Base-by-base conservation (phyloP, 2,888 invertebrate species). In the Orchesella flavescens region DNA sequence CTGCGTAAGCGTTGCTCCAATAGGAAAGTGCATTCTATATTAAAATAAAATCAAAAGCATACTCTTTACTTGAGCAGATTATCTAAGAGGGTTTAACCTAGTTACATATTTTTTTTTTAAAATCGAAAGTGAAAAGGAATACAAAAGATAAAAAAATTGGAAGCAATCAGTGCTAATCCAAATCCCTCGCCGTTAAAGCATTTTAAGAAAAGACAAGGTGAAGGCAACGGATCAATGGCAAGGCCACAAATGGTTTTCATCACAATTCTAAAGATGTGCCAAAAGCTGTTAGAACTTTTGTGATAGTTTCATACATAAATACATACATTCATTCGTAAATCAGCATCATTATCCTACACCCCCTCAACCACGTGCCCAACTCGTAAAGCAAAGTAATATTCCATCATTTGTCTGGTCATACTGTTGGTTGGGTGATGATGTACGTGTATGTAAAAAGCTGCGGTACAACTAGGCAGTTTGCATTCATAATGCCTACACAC, bases 201-300 rank as follows among this genome's bases (percentile, higher is more conserved):
- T 34, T 34, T 34, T 34, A 4, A 34, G 34, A 17, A n/a, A 43
- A 44, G 19, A 43, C 57, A 55, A 55, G 55, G 23, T 24, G 65
- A 55, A 76, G 66, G 76, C 55, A 66, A 55, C 55, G 61, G 76
- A 66, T 66, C 55, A 76, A 76, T 65, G 76, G 66, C 76, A 76
- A 76, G 76, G 76, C 19, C n/a, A 66, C 23, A 49, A 57, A 65
- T 43, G 21, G 12, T 65, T 75, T 75, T 43, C 57, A 24, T 49
- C 57, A 23, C 34, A 12, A 24, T 49, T 61, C 15, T 46, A 24
- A 49, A 74, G 15, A 46, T 43, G 44, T 53, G 49, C 49, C n/a
- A 19, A 59, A 34, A 72, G 46, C 53, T 15, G 19, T 19, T 5
- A 24, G 23, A 75, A 49, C 43, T 15, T 17, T 10, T 21, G n/a